Evolutionary conservation across 2,113 vertebrate genomes (phyloP), one percentile per base, ranked within the genome.

Genomic region (Phylloscopus trochilus): DNA sequence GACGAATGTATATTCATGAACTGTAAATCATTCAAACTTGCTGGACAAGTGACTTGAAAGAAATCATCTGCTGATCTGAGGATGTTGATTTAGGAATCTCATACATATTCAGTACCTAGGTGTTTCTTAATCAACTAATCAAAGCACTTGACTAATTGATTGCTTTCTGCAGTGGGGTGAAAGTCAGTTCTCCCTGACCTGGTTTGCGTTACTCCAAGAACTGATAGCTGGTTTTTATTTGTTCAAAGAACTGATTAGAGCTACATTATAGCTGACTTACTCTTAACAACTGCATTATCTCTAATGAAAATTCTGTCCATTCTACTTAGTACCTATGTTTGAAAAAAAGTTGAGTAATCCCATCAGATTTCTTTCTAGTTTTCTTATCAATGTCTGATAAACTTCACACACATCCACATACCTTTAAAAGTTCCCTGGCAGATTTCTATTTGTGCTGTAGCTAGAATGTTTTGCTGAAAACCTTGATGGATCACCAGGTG

Each of bases 71-170:
- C 73, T 82, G 92, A 88, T 88, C 87, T 78, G 89, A 94, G n/a
- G n/a, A 87, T 43, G 67, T 7, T 83, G 83, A 93, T 96, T 94
- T 92, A 80, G 84, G 23, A 92, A 49, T 9, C 39, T 90, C 94
- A 98, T 97, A 83, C 96, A 97, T 98, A 98, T 97, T 97, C 95
- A 97, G 47, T 10, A 91, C n/a, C 66, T 81, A 69, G 74, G 82
- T 95, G 87, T 59, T 62, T 87, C 83, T 91, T 94, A 97, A 98
- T 97, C 97, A 98, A 76, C 96, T 97, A 96, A 97, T 97, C 96
- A 96, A 96, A 97, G 90, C 58, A 80, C 85, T 87, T 73, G 1
- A 90, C 96, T 97, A 97, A 98, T 95, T 98, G 96, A 98, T 97
- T 98, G 96, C 97, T 95, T 93, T 93, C 78, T 93, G 92, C 93